Evolutionary conservation across 2,797 vertebrate species (phyloP), one percentile per base, ranked within the genome.

Genomic region (Manis javanica): DNA sequence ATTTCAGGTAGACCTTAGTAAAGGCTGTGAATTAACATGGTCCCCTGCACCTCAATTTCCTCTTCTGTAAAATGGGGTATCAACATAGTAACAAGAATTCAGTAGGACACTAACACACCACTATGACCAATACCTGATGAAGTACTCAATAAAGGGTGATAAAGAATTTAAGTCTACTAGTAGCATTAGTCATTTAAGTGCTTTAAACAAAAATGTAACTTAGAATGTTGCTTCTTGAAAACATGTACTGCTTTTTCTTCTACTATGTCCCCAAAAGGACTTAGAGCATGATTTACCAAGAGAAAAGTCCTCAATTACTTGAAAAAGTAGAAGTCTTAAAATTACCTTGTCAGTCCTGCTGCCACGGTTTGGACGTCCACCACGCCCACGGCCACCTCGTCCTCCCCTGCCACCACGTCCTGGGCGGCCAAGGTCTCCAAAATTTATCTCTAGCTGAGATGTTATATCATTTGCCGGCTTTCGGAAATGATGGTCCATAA

Each of bases 381-480:
- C 99, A 34, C 98, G 98, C 0, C 98, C 99, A 71, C 99, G 98
- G 55, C 98, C 98, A 24, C 98, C 98, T 91, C 99, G 96, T 69
- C 99, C 99, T 85, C 99, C 99, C 95, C 99, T 99, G 72, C 99
- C 99, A 23, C 99, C 99, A 23, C 99, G 99, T 0, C 99, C 99
- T 1, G 99, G 99, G 97, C 99, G 99, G 78, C 99, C 99, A 31
- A 99, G 99, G 98, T 99, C 99, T 98, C 99, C 99, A 18, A 99
- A 99, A 98, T 99, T 99, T 98, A 99, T 99, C 99, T 99, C 99
- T 98, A 99, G 99, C 98, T 99, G 99, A 97, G 99, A 99, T 21
- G 99, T 99, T 98, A 99, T 99, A 98, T 99, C 99, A 34, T 99
- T 99, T 96, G 99, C 99, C 11, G 99, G 99, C 98, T 99, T 99